A percentile compares a stretch with the other conserved stretches of the same genome.
Conservation (phyloP, 2,113 vertebrate genomes). For the Zosterops borbonicus region DNA sequence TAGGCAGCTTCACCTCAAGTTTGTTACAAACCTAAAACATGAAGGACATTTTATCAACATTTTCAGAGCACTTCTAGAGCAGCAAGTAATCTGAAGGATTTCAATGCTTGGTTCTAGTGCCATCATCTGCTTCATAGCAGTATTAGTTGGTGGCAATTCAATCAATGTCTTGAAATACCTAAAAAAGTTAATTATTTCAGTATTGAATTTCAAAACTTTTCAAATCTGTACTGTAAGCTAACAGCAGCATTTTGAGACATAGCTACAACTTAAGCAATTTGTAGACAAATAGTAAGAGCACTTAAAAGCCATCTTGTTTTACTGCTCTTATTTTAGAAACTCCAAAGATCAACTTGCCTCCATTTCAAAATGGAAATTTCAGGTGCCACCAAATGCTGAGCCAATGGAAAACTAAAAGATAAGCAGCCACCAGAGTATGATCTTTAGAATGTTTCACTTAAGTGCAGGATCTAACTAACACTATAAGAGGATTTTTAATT, state of each 20-base stretch:
- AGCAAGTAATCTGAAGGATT: background rate
- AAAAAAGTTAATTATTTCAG: background rate
- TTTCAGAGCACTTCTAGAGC: slow-evolving; percentile 11
- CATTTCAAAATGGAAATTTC: background rate
- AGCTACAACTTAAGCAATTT: background rate
- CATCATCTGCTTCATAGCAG: slow-evolving; percentile 12
- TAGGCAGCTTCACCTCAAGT: background rate
- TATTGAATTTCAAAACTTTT: background rate
- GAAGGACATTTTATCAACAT: slow-evolving; percentile 19
- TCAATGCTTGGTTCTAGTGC: background rate
- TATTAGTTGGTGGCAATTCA: slow-evolving; percentile 1
- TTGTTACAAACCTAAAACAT: background rate
- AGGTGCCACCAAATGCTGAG: background rate
- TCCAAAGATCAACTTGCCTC: background rate
- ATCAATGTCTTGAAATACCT: background rate
- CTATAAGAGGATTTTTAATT: background rate
- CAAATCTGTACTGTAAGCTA: background rate
- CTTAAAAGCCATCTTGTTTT: background rate
- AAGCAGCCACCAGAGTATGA: too few relatives aligned
- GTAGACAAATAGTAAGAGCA: background rate
- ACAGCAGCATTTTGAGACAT: background rate
- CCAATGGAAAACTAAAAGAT: background rate
- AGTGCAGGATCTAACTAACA: background rate
- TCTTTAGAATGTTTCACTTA: background rate
- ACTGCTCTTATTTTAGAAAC: background rate